Percentiles rank a stretch among this genome's conserved stretches.
These are phyloP conservation scores for Drosophila lacertosa DNA, from an alignment of 1,140 invertebrate genomes.

Conservation along the genomic window DNA sequence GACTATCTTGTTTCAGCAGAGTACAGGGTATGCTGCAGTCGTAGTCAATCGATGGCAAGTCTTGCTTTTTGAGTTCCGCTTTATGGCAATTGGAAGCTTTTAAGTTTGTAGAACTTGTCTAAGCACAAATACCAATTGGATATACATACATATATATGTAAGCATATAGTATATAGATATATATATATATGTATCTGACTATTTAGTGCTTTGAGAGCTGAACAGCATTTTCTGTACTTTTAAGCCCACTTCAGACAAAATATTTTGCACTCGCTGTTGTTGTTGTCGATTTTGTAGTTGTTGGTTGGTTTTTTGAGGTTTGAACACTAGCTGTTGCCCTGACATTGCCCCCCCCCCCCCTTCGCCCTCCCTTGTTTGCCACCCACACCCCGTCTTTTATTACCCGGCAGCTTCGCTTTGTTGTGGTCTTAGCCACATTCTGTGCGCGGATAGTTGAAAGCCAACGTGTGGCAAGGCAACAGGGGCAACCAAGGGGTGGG, in stretches of 20 bases:
- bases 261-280: constrained; percentile 10
- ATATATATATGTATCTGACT: constrained; percentile 7
- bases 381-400: background rate
- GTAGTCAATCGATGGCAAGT: background rate
- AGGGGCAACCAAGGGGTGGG: background rate
- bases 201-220: no score
- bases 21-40: background rate
- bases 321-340: constrained; percentile 29
- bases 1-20: no score
- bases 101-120: constrained; percentile 11
- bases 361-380: background rate
- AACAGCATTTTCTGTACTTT: constrained; percentile 31
- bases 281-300: constrained; percentile 18
- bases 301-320: constrained; percentile 39
- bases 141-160: background rate
- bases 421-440: constrained; percentile 48
- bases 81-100: constrained; percentile 32
- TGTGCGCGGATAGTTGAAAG: constrained; percentile 41
- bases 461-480: background rate
- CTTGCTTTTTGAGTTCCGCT: background rate
- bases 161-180: constrained; percentile 18
- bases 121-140: background rate
- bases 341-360: background rate
- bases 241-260: constrained; percentile 3
- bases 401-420: constrained; percentile 32